phyloP scores from a whole-genome alignment of 2,113 vertebrate species.

The Chloebia gouldiae region DNA sequence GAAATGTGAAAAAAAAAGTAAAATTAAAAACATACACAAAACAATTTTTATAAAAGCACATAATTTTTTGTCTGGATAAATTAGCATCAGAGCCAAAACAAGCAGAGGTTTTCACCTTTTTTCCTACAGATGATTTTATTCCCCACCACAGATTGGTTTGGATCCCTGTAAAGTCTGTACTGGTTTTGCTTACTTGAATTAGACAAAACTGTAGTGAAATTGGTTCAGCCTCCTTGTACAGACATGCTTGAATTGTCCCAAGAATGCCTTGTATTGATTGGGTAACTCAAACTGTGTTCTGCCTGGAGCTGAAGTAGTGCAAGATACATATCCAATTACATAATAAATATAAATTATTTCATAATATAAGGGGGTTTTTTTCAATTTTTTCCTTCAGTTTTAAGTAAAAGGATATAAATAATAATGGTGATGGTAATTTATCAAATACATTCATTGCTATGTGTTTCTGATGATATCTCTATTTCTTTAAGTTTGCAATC shows the following conservation, averaged over 20 bases:
- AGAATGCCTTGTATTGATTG: not conserved
- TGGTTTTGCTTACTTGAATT: not conserved
- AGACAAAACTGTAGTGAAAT: not conserved
- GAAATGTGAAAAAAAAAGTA: slow-evolving; percentile 70
- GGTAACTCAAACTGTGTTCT: not conserved
- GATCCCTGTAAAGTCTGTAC: not conserved
- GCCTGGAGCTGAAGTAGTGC: not conserved
- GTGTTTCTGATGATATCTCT: not conserved
- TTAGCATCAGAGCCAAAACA: not conserved
- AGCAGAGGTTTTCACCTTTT: not conserved
- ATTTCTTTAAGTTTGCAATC: not conserved
- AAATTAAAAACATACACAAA: slow-evolving; percentile 72
- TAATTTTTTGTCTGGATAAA: not conserved
- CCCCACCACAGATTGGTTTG: not conserved
- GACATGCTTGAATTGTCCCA: not conserved
- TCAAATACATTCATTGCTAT: not conserved
- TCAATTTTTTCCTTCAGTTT: not conserved
- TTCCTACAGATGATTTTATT: not conserved
- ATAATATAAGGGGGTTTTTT: not conserved
- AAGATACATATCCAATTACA: not conserved
- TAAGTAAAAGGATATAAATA: not conserved
- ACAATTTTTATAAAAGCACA: slow-evolving; percentile 36
- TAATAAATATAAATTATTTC: not conserved
- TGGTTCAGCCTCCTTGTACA: not conserved
- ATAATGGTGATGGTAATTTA: not conserved